A percentile compares a stretch with the other conserved stretches of the same genome.
These are phyloP conservation scores for Pocillopora damicornis DNA, from an alignment of 64 coral and sea anemone species.

Conservation along the genomic window DNA sequence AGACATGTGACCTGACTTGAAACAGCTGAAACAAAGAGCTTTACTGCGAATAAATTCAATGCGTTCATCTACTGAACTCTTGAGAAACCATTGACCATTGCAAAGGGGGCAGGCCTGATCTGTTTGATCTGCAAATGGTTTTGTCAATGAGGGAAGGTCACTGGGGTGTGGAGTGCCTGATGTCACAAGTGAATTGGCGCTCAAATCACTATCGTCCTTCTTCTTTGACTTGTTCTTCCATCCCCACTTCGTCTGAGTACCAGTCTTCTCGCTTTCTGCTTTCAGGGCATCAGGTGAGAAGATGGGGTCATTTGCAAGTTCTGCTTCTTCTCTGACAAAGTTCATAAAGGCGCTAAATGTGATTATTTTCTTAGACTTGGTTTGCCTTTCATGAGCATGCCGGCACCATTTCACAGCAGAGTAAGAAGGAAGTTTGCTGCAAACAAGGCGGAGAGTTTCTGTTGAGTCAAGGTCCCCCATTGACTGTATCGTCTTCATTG, in stretches of 20 bases:
- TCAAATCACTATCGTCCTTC: background rate
- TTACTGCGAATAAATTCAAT: slow-evolving; percentile 20
- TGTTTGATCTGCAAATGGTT: slow-evolving; percentile 6
- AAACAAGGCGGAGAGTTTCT: slow-evolving; percentile 2
- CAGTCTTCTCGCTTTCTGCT: slow-evolving; percentile 21
- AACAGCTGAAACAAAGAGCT: slow-evolving; percentile 35
- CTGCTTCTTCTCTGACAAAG: slow-evolving; percentile 43
- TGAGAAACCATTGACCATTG: background rate
- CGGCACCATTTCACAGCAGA: slow-evolving; percentile 35
- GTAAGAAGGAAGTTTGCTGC: slow-evolving; percentile 38
- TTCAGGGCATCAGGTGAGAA: slow-evolving; percentile 53
- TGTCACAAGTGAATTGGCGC: slow-evolving; percentile 1
- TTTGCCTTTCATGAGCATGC: slow-evolving; percentile 5
- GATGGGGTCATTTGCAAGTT: slow-evolving; percentile 5
- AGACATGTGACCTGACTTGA: slow-evolving; percentile 40
- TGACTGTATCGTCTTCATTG: background rate
- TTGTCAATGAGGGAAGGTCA: background rate
- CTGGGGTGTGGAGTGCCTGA: background rate
- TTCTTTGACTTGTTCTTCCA: slow-evolving; percentile 14
- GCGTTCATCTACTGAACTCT: slow-evolving; percentile 11
- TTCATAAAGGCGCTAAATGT: slow-evolving; percentile 25
- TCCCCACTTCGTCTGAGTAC: slow-evolving; percentile 6
- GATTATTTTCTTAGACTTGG: background rate
- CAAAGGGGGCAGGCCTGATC: background rate
- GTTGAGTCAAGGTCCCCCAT: slow-evolving; percentile 30